These are phyloP conservation scores for Eugnorisma glareosa DNA, from an alignment of 2,888 invertebrate genomes.

Conservation along the genomic window DNA sequence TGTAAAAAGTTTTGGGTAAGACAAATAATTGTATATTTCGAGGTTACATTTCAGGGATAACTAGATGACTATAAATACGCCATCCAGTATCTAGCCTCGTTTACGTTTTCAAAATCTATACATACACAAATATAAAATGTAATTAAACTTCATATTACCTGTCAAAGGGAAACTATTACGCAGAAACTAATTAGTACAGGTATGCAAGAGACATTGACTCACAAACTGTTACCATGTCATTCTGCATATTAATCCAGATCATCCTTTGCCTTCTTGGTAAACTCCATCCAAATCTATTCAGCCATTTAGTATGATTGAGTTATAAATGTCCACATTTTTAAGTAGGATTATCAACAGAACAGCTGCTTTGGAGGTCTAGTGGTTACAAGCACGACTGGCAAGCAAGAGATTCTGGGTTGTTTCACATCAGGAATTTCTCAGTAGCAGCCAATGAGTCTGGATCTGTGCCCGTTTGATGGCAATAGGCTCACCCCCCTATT, in stretches of 20 bases:
- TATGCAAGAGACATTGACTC: too few species aligned
- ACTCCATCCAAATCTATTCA: background rate
- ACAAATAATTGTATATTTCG: background rate
- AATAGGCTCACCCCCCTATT: background rate
- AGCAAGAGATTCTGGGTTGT: background rate
- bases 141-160: background rate
- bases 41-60: conserved; percentile 15
- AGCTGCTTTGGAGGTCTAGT: background rate
- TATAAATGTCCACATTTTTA: background rate
- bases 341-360: background rate
- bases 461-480: background rate
- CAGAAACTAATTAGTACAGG: background rate
- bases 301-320: background rate
- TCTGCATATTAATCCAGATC: background rate
- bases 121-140: too few species aligned
- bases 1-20: conserved; percentile 96
- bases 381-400: background rate
- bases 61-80: too few species aligned
- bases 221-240: too few species aligned
- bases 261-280: background rate
- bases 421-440: background rate
- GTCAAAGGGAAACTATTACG: background rate
- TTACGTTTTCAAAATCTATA: background rate
- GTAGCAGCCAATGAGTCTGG: background rate
- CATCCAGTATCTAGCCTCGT: background rate